These are phyloP conservation scores for Crioceris asparagi DNA, from an alignment of 2,888 invertebrate genomes.

Conservation along the genomic window DNA sequence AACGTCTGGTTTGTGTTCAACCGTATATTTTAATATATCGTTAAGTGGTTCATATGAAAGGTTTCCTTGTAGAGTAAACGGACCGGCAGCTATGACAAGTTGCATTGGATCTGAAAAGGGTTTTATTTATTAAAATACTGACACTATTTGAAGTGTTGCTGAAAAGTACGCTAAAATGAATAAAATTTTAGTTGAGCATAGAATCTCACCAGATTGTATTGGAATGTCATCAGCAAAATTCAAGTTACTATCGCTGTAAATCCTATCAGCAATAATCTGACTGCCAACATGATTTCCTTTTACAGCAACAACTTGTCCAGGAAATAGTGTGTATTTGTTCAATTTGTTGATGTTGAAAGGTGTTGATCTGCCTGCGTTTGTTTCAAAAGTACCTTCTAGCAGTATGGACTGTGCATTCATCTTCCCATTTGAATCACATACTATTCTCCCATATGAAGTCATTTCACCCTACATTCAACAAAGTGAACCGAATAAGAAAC, in stretches of 20 bases:
- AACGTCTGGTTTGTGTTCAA: constrained; percentile 62
- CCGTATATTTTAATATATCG: constrained; percentile 59
- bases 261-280: constrained; percentile 54
- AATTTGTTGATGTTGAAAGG: constrained; percentile 42
- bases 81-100: constrained; percentile 70
- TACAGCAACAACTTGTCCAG: constrained; percentile 69
- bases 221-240: constrained; percentile 36
- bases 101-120: constrained; percentile 37
- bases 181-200: not conserved
- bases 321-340: constrained; percentile 58
- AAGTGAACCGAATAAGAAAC: not conserved
- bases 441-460: constrained; percentile 55
- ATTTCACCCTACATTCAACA: constrained; percentile 20
- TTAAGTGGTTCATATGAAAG: constrained; percentile 70
- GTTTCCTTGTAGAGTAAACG: constrained; percentile 70
- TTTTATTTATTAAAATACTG: not conserved
- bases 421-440: constrained; percentile 62
- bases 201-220: constrained; percentile 30
- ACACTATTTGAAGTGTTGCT: not conserved
- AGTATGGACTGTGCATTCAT: constrained; percentile 60
- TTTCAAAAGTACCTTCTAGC: constrained; percentile 54
- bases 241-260: constrained; percentile 48
- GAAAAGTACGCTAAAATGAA: not conserved
- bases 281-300: constrained; percentile 64
- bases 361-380: constrained; percentile 35